Evolutionary conservation across 2,797 vertebrate species (phyloP), one percentile per base, ranked within the genome.

Genomic region (Buceros bicornis): DNA sequence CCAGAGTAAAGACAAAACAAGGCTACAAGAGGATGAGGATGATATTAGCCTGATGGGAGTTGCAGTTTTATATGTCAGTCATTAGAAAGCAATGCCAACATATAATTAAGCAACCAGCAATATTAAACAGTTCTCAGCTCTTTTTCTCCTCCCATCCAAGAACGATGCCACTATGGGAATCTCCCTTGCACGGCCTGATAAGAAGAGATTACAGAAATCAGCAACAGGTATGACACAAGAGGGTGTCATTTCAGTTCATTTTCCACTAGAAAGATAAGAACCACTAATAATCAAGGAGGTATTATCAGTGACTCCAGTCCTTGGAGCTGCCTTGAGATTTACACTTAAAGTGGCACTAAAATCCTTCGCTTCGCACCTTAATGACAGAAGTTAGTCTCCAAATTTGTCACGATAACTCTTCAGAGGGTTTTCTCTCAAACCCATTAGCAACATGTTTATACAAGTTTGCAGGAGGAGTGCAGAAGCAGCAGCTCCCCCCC

Each of bases 311-410:
- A 69, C 48, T 89, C 58, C 2, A 0, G 54, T 79, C 37, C 87
- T 90, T 73, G 61, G 42, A 83, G 76, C 35, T 62, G 66, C 78
- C 58, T 80, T 90, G 85, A 95, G 91, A 87, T 93, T 92, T 91
- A 87, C 84, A 92, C 83, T 94, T 93, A 81, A 85, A 94, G 65
- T 7, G 13, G 61, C 61, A 92, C 25, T 89, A 93, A 91, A 94
- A 92, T 93, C 89, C 69, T 69, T 93, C 37, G 3, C 54, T 96
- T 95, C 7, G 4, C 87, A 95, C 77, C 90, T 95, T 87, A 96
- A 93, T 90, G 80, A 96, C 65, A n/a, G 84, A 89, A 97, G 95
- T 90, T 85, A 94, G 56, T 53, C 77, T 93, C 93, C 81, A 93
- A 89, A 95, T 94, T 87, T 72, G 85, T 79, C 58, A 80, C 70